Conservation (phyloP, 2,113 vertebrate genomes). For the Otis tarda region DNA sequence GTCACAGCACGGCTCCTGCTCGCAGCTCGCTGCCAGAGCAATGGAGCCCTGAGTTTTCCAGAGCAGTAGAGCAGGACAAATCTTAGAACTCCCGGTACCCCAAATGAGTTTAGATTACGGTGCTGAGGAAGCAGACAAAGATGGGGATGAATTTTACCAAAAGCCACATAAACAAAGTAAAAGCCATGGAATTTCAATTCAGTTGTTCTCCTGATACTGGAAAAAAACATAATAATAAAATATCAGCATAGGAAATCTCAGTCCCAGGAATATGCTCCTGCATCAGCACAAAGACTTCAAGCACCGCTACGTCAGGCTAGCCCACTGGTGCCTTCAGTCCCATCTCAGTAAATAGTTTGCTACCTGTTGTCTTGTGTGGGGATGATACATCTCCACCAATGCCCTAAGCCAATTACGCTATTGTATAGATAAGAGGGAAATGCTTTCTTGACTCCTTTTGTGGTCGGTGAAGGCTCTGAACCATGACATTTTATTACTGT, state of each 20-base stretch:
- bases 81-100: not conserved
- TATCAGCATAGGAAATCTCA: not conserved
- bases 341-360: not conserved
- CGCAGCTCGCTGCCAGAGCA: not conserved
- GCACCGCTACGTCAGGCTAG: fast-evolving
- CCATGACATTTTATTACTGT: not conserved
- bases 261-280: not conserved
- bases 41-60: not conserved
- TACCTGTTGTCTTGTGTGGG: not conserved
- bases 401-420: not conserved
- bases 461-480: not conserved
- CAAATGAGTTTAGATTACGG: not conserved
- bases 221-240: not conserved
- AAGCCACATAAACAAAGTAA: not conserved
- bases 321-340: not conserved
- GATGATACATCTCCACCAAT: not conserved
- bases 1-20: not conserved
- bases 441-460: not conserved
- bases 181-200: not conserved
- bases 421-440: not conserved
- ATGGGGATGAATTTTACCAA: not conserved
- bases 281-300: not conserved
- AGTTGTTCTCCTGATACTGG: not conserved
- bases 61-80: not conserved
- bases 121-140: not conserved